Conservation (phyloP, 2,888 invertebrate species). For the Oscheius onirici region DNA sequence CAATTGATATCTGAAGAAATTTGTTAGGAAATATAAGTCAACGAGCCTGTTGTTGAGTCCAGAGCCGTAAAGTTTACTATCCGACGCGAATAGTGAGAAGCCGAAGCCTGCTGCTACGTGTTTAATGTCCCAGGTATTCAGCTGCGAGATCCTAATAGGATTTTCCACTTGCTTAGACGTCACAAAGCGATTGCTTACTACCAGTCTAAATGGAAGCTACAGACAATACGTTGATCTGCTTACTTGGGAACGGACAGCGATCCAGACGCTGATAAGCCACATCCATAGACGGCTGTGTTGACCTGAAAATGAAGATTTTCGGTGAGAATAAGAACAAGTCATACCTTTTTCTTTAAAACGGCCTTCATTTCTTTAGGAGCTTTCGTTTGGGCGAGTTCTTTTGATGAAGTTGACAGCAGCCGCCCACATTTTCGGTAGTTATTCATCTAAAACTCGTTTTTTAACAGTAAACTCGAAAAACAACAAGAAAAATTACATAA, state of each 20-base stretch:
- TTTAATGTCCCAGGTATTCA: constrained; percentile 61
- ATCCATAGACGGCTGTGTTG: constrained; percentile 62
- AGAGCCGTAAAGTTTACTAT: constrained; percentile 57
- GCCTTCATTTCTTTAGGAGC: not conserved
- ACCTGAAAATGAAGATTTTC: constrained; percentile 33
- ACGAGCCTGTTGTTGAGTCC: constrained; percentile 65
- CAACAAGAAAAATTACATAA: not conserved
- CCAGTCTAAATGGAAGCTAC: constrained; percentile 27
- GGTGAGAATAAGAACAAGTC: not conserved
- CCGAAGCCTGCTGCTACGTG: constrained; percentile 66
- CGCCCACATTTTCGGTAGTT: not conserved
- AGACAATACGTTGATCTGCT: constrained; percentile 23
- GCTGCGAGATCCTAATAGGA: constrained; percentile 56
- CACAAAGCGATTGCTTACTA: constrained; percentile 26
- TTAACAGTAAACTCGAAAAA: not conserved
- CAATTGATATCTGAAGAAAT: constrained; percentile 50
- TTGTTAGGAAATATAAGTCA: constrained; percentile 23
- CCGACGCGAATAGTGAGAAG: constrained; percentile 67
- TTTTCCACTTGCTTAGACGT: constrained; percentile 36
- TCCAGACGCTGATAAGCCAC: constrained; percentile 60
- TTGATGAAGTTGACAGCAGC: not conserved
- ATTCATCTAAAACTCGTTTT: not conserved
- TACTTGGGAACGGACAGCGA: constrained; percentile 57
- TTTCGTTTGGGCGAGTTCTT: not conserved
- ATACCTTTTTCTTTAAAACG: constrained; percentile 23